Evolutionary conservation across 37 sponge, comb jelly and placozoan species (phyloP), one percentile per base, ranked within the genome.

Genomic region (Cladorhizidae sp.): DNA sequence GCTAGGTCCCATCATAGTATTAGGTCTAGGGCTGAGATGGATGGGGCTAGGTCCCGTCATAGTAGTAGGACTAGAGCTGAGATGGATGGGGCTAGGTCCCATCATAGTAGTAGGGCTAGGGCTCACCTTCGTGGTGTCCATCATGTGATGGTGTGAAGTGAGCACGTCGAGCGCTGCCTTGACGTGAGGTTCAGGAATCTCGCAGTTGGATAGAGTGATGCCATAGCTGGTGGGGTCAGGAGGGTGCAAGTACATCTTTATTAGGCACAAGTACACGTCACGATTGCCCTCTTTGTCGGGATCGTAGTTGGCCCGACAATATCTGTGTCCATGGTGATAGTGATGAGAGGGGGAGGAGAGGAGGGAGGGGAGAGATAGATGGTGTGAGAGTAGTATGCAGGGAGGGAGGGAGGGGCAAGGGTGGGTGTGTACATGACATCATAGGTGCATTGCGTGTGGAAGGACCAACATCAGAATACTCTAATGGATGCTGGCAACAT

Each of bases 111-210:
- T 33, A 22, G 42, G n/a, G 57, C 45, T 21, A 14, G 35, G 23
- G 39, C 68, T 70, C 8, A 94, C 94, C 82, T 90, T 80, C 17
- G 87, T 83, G 22, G 96, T 93, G 59, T 95, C 91, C 43, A 95
- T 93, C 33, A 78, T 61, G 26, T 83, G 78, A 72, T 95, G 87
- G 76, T 95, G 85, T 0, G 74, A 36, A 0, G 67, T 67, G 51
- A 95, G 82, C 12, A 95, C 76, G 21, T 21, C 18, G 23, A 95
- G 83, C 9, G 96, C 96, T 35, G 62, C 74, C 33, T 83, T 63
- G 40, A 95, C 61, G 59, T 90, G 85, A 11, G 90, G 42, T 28
- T 89, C 79, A 35, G 86, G 86, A 57, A 77, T 32, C 3, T 63
- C 43, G 0, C 62, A 74, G 22, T 42, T 64, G 0, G 86, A 82